Conservation (phyloP, 2,113 vertebrate genomes). For the Dipodomys spectabilis region DNA sequence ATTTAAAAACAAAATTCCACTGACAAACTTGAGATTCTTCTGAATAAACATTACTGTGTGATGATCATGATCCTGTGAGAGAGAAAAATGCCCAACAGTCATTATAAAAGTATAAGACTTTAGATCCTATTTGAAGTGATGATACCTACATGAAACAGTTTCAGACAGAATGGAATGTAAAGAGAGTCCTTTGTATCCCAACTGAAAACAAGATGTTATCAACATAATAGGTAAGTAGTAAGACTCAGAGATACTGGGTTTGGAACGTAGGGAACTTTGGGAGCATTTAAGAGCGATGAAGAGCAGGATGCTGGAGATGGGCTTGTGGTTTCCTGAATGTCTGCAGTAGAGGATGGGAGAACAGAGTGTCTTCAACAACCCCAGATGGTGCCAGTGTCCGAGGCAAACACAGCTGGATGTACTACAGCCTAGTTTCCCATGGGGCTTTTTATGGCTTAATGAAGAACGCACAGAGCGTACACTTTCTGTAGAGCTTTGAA, state of each 20-base stretch:
- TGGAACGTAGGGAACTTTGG: neutral
- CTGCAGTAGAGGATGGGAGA: neutral
- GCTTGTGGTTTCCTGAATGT: neutral
- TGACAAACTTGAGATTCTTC: neutral
- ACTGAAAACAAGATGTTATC: neutral
- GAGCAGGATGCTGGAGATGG: neutral
- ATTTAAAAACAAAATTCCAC: conserved; percentile 26
- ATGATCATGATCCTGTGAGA: neutral
- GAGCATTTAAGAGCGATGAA: neutral
- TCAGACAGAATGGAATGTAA: neutral
- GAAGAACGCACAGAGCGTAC: neutral
- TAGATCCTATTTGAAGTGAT: neutral
- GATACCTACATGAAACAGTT: neutral
- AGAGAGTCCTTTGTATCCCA: neutral
- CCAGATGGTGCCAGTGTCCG: neutral
- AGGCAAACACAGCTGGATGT: neutral
- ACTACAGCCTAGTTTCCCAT: neutral
- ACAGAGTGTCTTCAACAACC: neutral
- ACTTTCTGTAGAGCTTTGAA: neutral
- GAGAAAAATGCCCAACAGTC: neutral
- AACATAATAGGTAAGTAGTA: neutral
- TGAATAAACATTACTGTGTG: neutral
- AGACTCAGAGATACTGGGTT: neutral
- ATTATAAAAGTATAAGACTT: neutral
- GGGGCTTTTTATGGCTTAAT: too few species aligned